phyloP scores from a whole-genome alignment of 2,888 invertebrate species.

The Zhengitettix transpicula region DNA sequence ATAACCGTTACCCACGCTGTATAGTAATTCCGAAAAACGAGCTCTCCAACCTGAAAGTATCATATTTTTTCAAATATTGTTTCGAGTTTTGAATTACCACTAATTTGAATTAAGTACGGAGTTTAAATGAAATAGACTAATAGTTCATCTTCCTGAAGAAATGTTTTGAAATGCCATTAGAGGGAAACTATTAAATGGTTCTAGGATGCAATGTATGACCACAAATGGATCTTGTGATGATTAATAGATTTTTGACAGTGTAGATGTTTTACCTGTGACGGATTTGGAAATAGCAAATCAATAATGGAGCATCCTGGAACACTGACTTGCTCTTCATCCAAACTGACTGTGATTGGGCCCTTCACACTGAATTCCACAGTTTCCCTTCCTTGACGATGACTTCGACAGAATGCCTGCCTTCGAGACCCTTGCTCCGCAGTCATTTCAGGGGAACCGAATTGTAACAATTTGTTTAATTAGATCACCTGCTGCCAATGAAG shows the following conservation, averaged over 20 bases:
- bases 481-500: too few species aligned
- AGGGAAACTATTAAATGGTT: too few species aligned
- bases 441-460: too few species aligned
- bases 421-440: not conserved
- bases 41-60: conserved; percentile 18
- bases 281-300: conserved; percentile 13
- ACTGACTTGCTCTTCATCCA: conserved; percentile 15
- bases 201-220: too few species aligned
- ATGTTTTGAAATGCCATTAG: too few species aligned
- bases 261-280: conserved; percentile 11
- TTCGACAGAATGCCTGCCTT: not conserved
- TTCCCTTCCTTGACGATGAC: conserved; percentile 5
- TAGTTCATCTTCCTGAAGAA: too few species aligned
- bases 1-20: conserved; percentile 21
- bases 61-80: too few species aligned
- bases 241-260: not conserved
- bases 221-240: not conserved
- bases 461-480: too few species aligned
- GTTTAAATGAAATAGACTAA: too few species aligned
- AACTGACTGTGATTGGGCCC: conserved; percentile 15
- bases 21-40: conserved; percentile 23
- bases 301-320: conserved; percentile 16
- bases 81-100: too few species aligned
- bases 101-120: too few species aligned
- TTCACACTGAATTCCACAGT: conserved; percentile 16